These are phyloP conservation scores for Falco naumanni DNA, from an alignment of 2,797 vertebrate species.

Conservation along the genomic window DNA sequence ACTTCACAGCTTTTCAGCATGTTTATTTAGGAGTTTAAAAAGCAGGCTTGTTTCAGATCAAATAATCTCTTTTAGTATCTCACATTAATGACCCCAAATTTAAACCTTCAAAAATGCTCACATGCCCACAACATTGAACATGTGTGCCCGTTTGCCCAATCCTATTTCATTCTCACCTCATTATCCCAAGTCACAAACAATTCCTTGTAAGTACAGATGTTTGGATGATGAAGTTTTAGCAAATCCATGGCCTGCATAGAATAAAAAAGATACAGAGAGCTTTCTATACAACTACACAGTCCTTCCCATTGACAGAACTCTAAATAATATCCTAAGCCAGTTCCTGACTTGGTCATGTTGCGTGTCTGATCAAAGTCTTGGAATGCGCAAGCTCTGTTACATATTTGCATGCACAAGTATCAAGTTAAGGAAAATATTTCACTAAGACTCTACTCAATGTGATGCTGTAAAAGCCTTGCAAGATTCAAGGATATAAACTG, in stretches of 20 bases:
- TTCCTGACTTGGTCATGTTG: not conserved
- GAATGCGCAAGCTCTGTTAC: not conserved
- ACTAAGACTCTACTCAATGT: not conserved
- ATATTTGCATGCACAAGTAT: not conserved
- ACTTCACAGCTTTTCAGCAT: not conserved
- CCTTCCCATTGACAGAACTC: not conserved
- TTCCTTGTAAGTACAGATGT: constrained; percentile 75
- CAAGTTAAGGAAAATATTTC: not conserved
- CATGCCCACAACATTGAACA: not conserved
- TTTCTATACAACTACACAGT: not conserved
- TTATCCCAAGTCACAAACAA: constrained; percentile 77
- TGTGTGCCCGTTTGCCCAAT: not conserved
- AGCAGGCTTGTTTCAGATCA: not conserved
- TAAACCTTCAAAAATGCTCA: not conserved
- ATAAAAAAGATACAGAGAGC: not conserved
- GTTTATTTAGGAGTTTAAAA: not conserved
- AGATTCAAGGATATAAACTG: not conserved
- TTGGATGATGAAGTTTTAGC: constrained; percentile 69
- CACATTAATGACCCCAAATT: not conserved
- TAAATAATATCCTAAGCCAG: not conserved
- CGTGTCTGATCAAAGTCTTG: not conserved
- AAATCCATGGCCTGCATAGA: constrained; percentile 64
- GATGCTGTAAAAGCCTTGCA: not conserved
- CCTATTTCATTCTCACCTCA: constrained; percentile 58
- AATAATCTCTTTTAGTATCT: not conserved